These are phyloP conservation scores for Cactoblastis cactorum DNA, from an alignment of 2,888 invertebrate species.

Conservation along the genomic window DNA sequence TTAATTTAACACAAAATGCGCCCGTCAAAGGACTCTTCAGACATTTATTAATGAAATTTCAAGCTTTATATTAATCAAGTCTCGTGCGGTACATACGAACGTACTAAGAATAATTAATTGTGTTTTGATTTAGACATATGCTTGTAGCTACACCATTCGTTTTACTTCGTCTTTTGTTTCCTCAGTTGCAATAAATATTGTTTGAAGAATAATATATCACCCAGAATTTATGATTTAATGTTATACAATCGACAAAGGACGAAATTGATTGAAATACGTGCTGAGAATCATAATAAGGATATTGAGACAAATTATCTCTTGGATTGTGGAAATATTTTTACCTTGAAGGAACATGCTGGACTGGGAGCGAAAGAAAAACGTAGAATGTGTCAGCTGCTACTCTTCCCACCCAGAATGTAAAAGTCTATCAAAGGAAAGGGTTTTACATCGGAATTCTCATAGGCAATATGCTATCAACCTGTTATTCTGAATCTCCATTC, in stretches of 20 bases:
- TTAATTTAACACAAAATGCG: conserved; percentile 9
- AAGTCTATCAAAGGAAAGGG: too few relatives aligned
- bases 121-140: conserved; percentile 2
- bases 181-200: background rate
- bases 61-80: conserved; percentile 14
- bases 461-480: too few relatives aligned
- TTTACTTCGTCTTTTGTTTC: too few relatives aligned
- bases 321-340: background rate
- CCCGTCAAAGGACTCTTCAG: background rate
- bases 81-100: background rate
- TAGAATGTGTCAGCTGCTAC: too few relatives aligned
- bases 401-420: too few relatives aligned
- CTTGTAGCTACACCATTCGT: too few relatives aligned
- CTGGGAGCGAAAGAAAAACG: too few relatives aligned
- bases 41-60: conserved; percentile 15
- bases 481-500: too few relatives aligned
- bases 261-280: conserved; percentile 7
- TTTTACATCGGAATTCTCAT: too few relatives aligned
- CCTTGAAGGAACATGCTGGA: too few relatives aligned
- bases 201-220: background rate
- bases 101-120: conserved; percentile 12
- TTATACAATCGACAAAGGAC: background rate
- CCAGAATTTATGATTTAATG: background rate
- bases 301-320: background rate
- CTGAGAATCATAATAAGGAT: background rate